Percentiles rank a stretch among this genome's conserved stretches.
phyloP scores from a whole-genome alignment of 2,113 vertebrate species.

The Halcyon malimbica region DNA sequence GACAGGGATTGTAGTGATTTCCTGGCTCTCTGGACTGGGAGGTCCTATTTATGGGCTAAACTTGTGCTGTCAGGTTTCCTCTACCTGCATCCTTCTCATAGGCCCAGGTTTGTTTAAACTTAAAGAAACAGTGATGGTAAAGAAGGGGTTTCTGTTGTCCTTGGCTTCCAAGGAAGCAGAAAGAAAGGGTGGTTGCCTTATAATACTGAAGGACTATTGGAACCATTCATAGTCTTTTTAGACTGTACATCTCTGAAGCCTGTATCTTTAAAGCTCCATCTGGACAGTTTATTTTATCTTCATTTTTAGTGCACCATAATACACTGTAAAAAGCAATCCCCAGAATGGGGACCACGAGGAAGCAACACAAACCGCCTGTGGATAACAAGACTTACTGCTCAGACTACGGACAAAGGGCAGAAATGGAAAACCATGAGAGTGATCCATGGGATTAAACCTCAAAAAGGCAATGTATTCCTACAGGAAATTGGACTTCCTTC shows the following conservation, averaged over 20 bases:
- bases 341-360: neutral
- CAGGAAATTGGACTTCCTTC: neutral
- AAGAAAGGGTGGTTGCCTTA: neutral
- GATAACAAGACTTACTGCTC: neutral
- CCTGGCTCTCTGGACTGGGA: neutral
- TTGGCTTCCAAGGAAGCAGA: neutral
- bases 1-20: neutral
- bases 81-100: neutral
- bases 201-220: neutral
- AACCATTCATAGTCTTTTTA: rapidly evolving
- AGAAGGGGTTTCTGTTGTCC: neutral
- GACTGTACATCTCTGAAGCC: neutral
- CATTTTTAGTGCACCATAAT: constrained; percentile 26
- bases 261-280: neutral
- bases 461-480: neutral
- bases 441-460: constrained; percentile 12
- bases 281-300: constrained; percentile 42
- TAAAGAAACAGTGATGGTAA: neutral
- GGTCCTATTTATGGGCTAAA: neutral
- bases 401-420: neutral
- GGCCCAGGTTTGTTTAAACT: neutral
- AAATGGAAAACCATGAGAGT: neutral
- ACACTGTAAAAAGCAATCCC: neutral
- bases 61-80: neutral
- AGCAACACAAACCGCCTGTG: neutral